Base-by-base conservation (phyloP, 1,140 invertebrate species). In the Saxidomus purpurata region DNA sequence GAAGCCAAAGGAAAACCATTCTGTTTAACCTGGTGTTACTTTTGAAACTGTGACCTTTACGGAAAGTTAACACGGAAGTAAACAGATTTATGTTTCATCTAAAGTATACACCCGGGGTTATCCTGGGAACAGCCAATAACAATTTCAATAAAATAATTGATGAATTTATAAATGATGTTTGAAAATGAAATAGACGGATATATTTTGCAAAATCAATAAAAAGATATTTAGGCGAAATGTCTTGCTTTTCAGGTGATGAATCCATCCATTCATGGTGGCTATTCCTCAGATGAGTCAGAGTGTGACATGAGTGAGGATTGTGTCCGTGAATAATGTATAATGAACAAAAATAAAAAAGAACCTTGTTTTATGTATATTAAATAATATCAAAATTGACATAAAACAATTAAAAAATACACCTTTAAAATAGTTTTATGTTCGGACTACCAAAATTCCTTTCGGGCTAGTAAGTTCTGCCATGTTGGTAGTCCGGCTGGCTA, bases 141-240 rank as follows among this genome's bases (percentile, higher is more conserved):
- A 71, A 71, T 31, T 71, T 71, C 67, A 71, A 71, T 71, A 71
- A 71, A 71, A 71, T 71, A 71, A 71, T 71, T 71, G 11, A 71
- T 71, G 67, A 71, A 71, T 71, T 71, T 71, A 71, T 71, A 71
- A 71, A 71, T 71, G 31, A 13, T 71, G 67, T 71, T 71, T 71
- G 67, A 71, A 71, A 71, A 71, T 31, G 67, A 71, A 71, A 71
- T 71, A 40, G 67, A 71, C 67, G 13, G 61, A 71, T 71, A 71
- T 71, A 71, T 71, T 71, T 71, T 71, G 67, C 38, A 71, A 71
- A 71, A 71, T 71, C 67, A 71, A 71, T 71, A 71, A 71, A 71
- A 71, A 71, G 67, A 71, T 71, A 71, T 71, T 71, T 36, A 71
- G 6, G 67, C 67, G 28, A 71, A 71, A 71, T 71, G 67, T 71